Conservation (phyloP, 2,113 vertebrate genomes). For the Chitala chitala region DNA sequence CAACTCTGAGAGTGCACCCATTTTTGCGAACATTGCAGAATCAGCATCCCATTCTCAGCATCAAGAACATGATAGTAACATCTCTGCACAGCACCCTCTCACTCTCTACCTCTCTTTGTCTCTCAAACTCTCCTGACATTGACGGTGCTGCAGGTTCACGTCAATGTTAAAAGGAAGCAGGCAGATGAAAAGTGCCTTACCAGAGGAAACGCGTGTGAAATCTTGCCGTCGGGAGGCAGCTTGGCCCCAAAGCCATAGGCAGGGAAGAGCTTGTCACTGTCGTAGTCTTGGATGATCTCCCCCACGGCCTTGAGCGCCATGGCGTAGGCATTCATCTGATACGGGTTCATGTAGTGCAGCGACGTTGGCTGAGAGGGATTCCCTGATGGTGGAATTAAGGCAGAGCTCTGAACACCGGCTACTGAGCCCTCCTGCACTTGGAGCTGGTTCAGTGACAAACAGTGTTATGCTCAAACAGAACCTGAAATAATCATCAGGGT, state of each 20-base stretch:
- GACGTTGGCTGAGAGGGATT: constrained; percentile 94
- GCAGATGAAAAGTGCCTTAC: constrained; percentile 52
- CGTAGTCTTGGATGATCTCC: constrained; percentile 97
- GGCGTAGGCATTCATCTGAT: constrained; percentile 96
- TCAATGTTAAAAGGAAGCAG: not conserved
- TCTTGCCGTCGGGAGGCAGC: constrained; percentile 89
- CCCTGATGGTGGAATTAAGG: constrained; percentile 60
- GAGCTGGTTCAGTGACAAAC: too few species aligned
- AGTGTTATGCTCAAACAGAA: too few species aligned
- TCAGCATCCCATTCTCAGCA: too few species aligned
- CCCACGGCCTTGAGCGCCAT: constrained; percentile 96
- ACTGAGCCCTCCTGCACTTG: too few species aligned
- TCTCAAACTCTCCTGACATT: not conserved
- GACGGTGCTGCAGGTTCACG: not conserved
- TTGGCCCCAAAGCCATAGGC: constrained; percentile 96
- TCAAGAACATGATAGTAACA: too few species aligned
- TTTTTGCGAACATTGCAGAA: too few species aligned
- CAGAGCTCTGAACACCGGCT: too few species aligned
- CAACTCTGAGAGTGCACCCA: too few species aligned
- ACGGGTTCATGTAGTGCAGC: constrained; percentile 92
- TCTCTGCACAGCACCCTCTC: too few species aligned
- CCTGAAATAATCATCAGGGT: too few species aligned
- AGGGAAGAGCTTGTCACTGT: constrained; percentile 97
- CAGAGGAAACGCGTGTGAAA: constrained; percentile 94
- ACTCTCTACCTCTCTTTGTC: not conserved